These are phyloP conservation scores for Sipha flava DNA, from an alignment of 1,140 invertebrate species.

Conservation along the genomic window DNA sequence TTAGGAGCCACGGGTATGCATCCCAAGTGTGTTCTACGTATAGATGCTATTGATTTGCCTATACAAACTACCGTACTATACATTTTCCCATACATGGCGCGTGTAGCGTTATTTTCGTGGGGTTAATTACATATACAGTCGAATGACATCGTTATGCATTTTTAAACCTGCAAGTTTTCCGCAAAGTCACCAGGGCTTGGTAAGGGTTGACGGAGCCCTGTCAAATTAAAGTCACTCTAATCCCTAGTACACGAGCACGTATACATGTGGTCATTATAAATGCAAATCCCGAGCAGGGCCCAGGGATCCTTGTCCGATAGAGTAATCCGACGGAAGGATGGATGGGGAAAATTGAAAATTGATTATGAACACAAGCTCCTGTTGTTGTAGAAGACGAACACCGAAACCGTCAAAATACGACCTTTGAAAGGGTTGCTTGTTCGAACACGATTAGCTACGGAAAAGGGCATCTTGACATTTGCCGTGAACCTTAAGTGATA, in stretches of 20 bases:
- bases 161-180: background rate
- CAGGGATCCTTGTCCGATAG: constrained; percentile 13
- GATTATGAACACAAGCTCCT: constrained; percentile 6
- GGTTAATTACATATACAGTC: background rate
- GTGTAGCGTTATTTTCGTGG: background rate
- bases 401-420: background rate
- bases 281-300: constrained; percentile 22
- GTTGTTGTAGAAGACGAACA: background rate
- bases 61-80: background rate
- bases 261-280: constrained; percentile 26
- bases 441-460: background rate
- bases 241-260: constrained; percentile 24
- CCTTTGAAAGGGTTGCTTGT: background rate
- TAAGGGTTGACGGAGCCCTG: constrained; percentile 5
- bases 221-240: constrained; percentile 22
- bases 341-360: constrained; percentile 20
- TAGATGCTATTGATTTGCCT: background rate
- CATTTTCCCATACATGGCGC: background rate
- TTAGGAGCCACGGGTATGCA: no score
- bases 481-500: background rate
- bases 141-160: constrained; percentile 2
- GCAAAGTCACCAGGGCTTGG: constrained; percentile 9
- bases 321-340: background rate
- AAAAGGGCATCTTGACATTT: background rate
- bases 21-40: background rate